phyloP scores from a whole-genome alignment of 2,888 invertebrate genomes.

The Campoplex nolae region DNA sequence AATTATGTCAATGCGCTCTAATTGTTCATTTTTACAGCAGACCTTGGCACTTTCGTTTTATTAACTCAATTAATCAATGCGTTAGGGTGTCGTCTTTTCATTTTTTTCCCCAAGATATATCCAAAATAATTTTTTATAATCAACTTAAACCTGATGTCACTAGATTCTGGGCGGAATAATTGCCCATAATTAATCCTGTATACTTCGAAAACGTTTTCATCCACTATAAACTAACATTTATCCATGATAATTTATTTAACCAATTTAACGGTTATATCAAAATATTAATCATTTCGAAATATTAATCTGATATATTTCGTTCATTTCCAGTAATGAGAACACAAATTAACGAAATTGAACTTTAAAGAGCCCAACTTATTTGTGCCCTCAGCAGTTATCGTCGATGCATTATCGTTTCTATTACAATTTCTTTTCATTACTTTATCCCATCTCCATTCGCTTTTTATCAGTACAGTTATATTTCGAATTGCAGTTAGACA shows the following conservation, averaged over 20 bases:
- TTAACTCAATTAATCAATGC: constrained; percentile 1
- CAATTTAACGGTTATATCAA: too few relatives aligned
- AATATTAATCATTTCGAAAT: too few relatives aligned
- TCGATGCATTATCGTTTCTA: background rate
- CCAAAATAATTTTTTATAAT: background rate
- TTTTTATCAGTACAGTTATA: background rate
- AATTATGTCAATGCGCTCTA: constrained; percentile 57
- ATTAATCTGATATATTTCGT: too few relatives aligned
- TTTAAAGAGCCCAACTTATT: background rate
- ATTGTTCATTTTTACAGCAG: constrained; percentile 20
- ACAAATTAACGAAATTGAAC: background rate
- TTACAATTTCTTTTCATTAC: background rate
- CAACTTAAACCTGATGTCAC: background rate
- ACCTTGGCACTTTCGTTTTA: background rate
- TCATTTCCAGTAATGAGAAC: too few relatives aligned
- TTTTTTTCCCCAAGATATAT: background rate
- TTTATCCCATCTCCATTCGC: background rate
- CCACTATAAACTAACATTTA: too few relatives aligned
- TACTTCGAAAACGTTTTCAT: too few relatives aligned
- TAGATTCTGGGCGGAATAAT: too few relatives aligned
- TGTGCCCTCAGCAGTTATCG: background rate
- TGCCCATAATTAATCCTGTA: too few relatives aligned
- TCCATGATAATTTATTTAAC: too few relatives aligned
- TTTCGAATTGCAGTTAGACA: background rate
- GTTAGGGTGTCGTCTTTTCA: background rate